Evolutionary conservation across 2,113 vertebrate species (phyloP).

Genomic region (Alligator mississippiensis): DNA sequence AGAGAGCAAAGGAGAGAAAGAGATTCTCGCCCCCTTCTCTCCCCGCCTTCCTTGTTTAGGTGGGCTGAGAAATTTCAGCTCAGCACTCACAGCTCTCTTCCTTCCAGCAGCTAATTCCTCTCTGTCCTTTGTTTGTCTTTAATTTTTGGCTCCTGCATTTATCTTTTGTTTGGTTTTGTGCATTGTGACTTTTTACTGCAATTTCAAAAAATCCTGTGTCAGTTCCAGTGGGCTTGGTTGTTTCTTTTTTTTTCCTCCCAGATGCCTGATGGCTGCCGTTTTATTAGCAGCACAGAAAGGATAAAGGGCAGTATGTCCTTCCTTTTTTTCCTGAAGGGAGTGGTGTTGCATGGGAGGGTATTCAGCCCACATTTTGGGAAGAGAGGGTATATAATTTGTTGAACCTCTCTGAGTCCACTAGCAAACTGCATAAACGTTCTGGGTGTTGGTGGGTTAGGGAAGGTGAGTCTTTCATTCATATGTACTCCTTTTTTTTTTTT

Average conservation of each 20-base stretch:
- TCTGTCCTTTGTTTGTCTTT: slow-evolving; percentile 60
- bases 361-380: not conserved
- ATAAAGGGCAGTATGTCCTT: slow-evolving; percentile 22
- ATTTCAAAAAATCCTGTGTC: slow-evolving; percentile 18
- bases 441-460: not conserved
- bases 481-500: not conserved
- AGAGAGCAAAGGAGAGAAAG: not conserved
- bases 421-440: not conserved
- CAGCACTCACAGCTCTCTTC: slow-evolving; percentile 22
- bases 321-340: slow-evolving; percentile 3
- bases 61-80: slow-evolving; percentile 75
- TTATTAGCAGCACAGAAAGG: slow-evolving; percentile 58
- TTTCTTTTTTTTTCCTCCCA: not conserved
- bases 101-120: slow-evolving; percentile 55
- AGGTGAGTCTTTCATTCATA: not conserved
- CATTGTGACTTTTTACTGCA: slow-evolving; percentile 52
- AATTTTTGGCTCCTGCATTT: slow-evolving; percentile 53
- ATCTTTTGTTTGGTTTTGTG: slow-evolving; percentile 59
- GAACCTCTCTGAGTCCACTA: not conserved
- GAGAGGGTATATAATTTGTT: not conserved
- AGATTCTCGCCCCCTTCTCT: not conserved
- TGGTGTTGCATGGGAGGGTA: not conserved
- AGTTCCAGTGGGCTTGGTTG: slow-evolving; percentile 2
- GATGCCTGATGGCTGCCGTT: slow-evolving; percentile 16
- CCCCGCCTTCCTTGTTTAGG: slow-evolving; percentile 19